Base-by-base conservation (phyloP, 2,113 vertebrate species). In the Helogale parvula region DNA sequence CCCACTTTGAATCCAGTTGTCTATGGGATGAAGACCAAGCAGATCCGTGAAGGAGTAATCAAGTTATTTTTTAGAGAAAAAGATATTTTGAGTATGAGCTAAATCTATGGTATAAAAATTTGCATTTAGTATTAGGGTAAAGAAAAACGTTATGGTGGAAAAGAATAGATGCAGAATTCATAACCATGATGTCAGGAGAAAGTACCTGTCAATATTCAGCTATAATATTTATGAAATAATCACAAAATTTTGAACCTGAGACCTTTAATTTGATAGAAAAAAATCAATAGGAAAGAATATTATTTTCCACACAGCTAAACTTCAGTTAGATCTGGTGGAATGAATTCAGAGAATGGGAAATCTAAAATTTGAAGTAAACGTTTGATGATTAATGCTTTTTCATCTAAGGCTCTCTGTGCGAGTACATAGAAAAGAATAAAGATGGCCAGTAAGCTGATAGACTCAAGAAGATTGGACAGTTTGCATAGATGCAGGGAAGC, bases 11-110 rank as follows among this genome's bases (percentile, higher is more conserved):
- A 98, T 95, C 98, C 97, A 7, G 86, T 98, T 74, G 96, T 98
- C 35, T 98, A 96, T 0, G 94, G 97, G 35, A 93, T 98, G 52
- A 98, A 97, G 93, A 98, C 97, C 77, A 98, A 98, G 2, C 80
- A 98, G 88, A 98, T 97, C 16, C 74, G 54, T 69, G 90, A 95
- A 16, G 81, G 52, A 27, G 72, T 98, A 29, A 60, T 82, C 29
- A 54, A 83, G 47, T 5, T 97, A 8, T 88, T 97, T 63, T 47
- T 33, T 60, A 91, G 10, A 50, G 45, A 93, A 14, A 97, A 97
- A 91, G 66, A 65, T 41, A 52, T 52, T 68, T 82, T 93, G 13
- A 83, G 5, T 69, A 19, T 79, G 21, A 87, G 23, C 82, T 92
- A 90, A 93, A 35, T 52, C 5, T 47, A 33, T 63, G 17, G n/a